Conservation (phyloP, 1,140 invertebrate genomes). For the Spodoptera frugiperda region DNA sequence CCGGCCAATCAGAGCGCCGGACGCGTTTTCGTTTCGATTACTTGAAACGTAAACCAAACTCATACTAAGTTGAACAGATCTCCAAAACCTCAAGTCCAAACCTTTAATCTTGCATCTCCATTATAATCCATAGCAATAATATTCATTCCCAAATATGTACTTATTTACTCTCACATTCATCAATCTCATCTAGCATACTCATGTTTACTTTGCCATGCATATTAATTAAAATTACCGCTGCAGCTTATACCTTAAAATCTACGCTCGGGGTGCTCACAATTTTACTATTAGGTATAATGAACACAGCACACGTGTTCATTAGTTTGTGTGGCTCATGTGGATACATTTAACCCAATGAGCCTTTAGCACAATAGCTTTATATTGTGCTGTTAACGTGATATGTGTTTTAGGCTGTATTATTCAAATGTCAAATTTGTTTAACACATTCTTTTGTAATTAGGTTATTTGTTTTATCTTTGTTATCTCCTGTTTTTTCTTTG, state of each 20-base stretch:
- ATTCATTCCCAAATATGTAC: too few species aligned
- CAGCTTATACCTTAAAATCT: background rate
- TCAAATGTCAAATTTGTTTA: background rate
- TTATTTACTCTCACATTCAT: too few species aligned
- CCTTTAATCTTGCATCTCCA: too few species aligned
- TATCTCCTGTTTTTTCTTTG: too few species aligned
- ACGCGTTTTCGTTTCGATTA: too few species aligned
- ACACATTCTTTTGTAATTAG: background rate
- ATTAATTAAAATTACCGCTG: background rate
- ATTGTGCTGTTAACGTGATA: conserved; percentile 2
- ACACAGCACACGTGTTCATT: conserved; percentile 27
- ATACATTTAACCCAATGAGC: conserved; percentile 12
- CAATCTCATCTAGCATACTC: too few species aligned
- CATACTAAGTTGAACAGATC: too few species aligned
- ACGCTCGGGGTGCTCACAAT: background rate
- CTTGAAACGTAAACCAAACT: too few species aligned
- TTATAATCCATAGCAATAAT: too few species aligned
- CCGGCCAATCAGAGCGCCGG: too few species aligned
- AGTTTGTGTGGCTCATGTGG: conserved; percentile 4
- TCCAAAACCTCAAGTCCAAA: too few species aligned
- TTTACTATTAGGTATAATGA: conserved; percentile 35
- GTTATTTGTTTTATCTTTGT: too few species aligned
- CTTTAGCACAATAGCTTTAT: background rate
- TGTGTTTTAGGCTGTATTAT: background rate
- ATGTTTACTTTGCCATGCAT: background rate